Base-by-base conservation (phyloP, 2,888 invertebrate genomes). In the Cosmia pyralina region DNA sequence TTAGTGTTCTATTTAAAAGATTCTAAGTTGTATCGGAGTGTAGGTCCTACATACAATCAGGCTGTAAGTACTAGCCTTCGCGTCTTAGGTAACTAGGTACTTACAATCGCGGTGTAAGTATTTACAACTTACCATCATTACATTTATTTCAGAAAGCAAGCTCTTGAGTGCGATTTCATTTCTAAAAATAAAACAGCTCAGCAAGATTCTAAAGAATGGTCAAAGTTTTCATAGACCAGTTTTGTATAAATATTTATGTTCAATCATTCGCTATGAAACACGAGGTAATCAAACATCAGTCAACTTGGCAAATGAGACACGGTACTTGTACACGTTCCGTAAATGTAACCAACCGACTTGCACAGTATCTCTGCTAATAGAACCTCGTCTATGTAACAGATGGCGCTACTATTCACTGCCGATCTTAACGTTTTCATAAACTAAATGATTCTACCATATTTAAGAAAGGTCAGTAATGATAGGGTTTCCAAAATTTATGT, bases 401-500 rank as follows among this genome's bases (percentile, higher is more conserved):
- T 84, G 84, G 84, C 84, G 84, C 60, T 65, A 77, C n/a, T 2
- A 57, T 55, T 57, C 52, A 48, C 57, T 58, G 19, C n/a, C 10
- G 41, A 57, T 53, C 52, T 19, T 38, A 58, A 71, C 10, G 28
- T 52, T 57, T 44, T 44, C 15, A 13, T 10, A 6, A 28, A 28
- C 4, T 0, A 10, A 58, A 38, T 22, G 2, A 10, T n/a, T 55
- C 4, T 41, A 15, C 38, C 4, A 38, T 3, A 48, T 10, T 2
- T 15, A 52, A n/a, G 7, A 19, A n/a, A n/a, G 4, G 8, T 41
- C 10, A 50, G 38, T n/a, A n/a, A 13, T 19, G 3, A 38, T 19
- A 70, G 22, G 22, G 6, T 46, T 53, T 8, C 11, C 19, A 46
- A 53, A 34, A 19, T 28, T 28, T 19, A 15, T 50, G 1, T 60